Base-by-base conservation (phyloP, 2,888 invertebrate genomes). In the Yponomeuta plumbellus region DNA sequence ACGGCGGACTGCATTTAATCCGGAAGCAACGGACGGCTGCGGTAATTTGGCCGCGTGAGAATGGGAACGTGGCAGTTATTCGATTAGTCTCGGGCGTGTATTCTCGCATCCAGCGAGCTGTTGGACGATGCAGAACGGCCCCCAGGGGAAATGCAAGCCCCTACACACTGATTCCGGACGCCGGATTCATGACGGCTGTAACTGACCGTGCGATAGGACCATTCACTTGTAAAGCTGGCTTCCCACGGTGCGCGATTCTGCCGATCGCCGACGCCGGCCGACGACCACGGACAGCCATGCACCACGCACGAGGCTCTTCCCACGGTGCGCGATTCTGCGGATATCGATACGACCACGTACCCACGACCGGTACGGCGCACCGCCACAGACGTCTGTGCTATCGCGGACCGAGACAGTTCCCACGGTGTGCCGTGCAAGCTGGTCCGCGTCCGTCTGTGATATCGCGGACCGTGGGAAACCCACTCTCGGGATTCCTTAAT, bases 31-130 rank as follows among this genome's bases (percentile, higher is more conserved):
- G 17, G 44, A 52, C 3, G 17, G 44, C 3, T 11, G 44, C 13
- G 44, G 76, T 75, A 76, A 79, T 78, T 79, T 74, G 74, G 74
- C 76, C 72, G 73, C 75, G 74, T 75, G 76, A 72, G 73, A 70
- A 66, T 68, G 13, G 70, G 71, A 69, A 75, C 72, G 71, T 70
- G 74, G 69, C 71, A 52, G 73, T 75, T 72, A 76, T 75, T 75
- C 72, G 74, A 76, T 76, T 75, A 76, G 75, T 40, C 62, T 59
- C 58, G 71, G 70, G 69, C 71, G 69, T 67, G 70, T 70, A 64
- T 66, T 57, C 62, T 63, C 57, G 40, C 67, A 57, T 39, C 56
- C 56, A 44, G 34, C 57, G 64, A 52, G 56, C n/a, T 52, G 52
- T 22, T 26, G 56, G 44, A 52, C 44, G 44, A 52, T 52, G 44